Evolutionary conservation across 2,888 invertebrate genomes (phyloP), one percentile per base, ranked within the genome.

Genomic region (Amphiduros pacificus): DNA sequence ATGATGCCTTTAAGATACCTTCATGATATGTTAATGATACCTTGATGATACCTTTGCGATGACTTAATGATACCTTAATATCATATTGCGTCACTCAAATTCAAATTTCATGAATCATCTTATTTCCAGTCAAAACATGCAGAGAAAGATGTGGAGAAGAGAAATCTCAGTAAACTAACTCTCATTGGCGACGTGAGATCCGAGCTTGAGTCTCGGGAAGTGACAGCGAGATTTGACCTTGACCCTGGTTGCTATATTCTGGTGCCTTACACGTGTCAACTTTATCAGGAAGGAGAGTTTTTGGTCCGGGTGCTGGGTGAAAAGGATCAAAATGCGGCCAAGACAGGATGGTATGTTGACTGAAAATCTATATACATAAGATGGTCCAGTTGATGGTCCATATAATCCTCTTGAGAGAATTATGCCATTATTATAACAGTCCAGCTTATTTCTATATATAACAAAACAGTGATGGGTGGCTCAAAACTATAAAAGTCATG

Each of bases 241-340:
- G 74, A 73, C 26, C 75, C 76, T n/a, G 79, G 79, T 4, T 68
- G 66, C 59, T 79, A 79, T 63, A 72, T 77, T 41, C 61, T 78
- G 20, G 77, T 78, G 40, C 77, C 79, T 40, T 79, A 74, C 59
- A 73, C 73, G 58, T 53, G 67, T 14, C 68, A 73, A 4, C 67
- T 69, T 28, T 71, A 65, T 22, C 75, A 78, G 55, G 70, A 72
- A 17, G 77, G 77, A 2, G 73, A 74, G 50, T 78, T 72, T 63
- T 60, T 78, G n/a, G 57, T 78, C 4, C 65, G 77, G n/a, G 70
- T 77, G 1, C 57, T 78, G 28, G 73, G 73, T 1, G 78, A 77
- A 55, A 71, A 70, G 36, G 74, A 76, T 24, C 62, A 71, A 6
- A 65, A 69, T 14, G 73, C 70, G 3, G 68, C 68, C 14, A 77